Conservation (phyloP, 2,113 vertebrate genomes). For the Caranx melampygus region DNA sequence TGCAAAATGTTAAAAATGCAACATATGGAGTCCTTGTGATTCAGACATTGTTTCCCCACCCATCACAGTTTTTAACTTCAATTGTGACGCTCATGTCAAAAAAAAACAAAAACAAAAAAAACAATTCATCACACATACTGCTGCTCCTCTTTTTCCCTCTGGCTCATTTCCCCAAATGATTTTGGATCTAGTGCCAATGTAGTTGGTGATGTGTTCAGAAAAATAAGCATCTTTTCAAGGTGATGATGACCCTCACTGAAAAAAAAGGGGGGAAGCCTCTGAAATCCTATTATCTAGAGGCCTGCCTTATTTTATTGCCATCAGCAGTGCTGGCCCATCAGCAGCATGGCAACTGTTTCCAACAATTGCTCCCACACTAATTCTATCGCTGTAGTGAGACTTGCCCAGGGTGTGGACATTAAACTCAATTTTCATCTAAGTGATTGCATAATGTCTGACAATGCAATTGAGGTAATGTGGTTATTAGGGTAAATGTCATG, state of each 20-base stretch:
- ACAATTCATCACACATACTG: constrained; percentile 38
- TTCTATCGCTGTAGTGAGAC: constrained; percentile 58
- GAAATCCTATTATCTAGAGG: constrained; percentile 74
- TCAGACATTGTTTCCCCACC: constrained; percentile 45
- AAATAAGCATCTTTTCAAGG: constrained; percentile 78
- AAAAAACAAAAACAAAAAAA: background rate
- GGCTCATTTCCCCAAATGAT: constrained; percentile 53
- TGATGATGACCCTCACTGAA: constrained; percentile 69
- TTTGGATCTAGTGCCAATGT: constrained; percentile 58
- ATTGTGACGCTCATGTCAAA: constrained; percentile 49
- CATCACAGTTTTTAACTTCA: constrained; percentile 43
- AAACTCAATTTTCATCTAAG: constrained; percentile 65
- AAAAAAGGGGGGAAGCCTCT: constrained; percentile 50
- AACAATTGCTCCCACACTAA: constrained; percentile 61
- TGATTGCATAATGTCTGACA: constrained; percentile 45
- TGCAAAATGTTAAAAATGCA: constrained; percentile 29
- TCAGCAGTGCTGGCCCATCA: constrained; percentile 57
- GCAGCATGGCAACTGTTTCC: constrained; percentile 63
- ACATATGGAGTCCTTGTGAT: constrained; percentile 55
- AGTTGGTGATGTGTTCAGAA: constrained; percentile 64
- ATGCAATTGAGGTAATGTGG: constrained; percentile 47
- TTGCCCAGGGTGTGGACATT: constrained; percentile 57
- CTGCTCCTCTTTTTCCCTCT: constrained; percentile 40
- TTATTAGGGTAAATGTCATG: constrained; percentile 15
- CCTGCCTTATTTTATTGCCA: constrained; percentile 64